Base-by-base conservation (phyloP, 2,888 invertebrate genomes). In the Caradrina clavipalpis region DNA sequence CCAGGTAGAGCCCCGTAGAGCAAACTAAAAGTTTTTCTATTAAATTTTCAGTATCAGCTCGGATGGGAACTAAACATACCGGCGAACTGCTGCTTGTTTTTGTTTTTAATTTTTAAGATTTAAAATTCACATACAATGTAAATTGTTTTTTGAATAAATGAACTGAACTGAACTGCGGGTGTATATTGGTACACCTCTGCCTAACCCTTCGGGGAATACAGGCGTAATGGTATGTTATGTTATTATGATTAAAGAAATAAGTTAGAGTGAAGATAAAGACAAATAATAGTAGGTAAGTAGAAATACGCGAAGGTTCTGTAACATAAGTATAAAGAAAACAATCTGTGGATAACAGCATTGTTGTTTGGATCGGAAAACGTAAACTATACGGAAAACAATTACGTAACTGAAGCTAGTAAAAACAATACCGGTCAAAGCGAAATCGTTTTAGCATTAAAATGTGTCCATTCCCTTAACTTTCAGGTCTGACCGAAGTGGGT, bases 361-460 rank as follows among this genome's bases (percentile, higher is more conserved):
- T 45, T 65, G 55, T 64, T 45, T 21, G 35, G 56, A 57, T 70
- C 60, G 50, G 47, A 59, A 74, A 63, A 42, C 1, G 8, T 19
- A 71, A 22, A 73, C 31, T 11, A 61, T 21, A 58, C 39, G 22
- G 39, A 50, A 76, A 51, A 76, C 58, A 69, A 69, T 62, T 60
- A 35, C 53, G 54, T 67, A 50, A 69, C 61, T 45, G 21, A 15
- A 49, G 17, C 49, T 75, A 39, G 51, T 51, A 58, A 58, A 11
- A 62, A 62, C 53, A 64, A 60, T 60, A 63, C 39, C 22, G 19
- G 69, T 10, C 22, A 49, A 49, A 70, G 39, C 10, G n/a, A 71
- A 64, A 42, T 59, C 50, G 35, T 59, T 66, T 65, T 45, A 55
- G 59, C 73, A 71, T 35, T 73, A 39, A 73, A 64, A 73, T 64